These are phyloP conservation scores for Subacronicta megacephala DNA, from an alignment of 2,888 invertebrate species.

Conservation along the genomic window DNA sequence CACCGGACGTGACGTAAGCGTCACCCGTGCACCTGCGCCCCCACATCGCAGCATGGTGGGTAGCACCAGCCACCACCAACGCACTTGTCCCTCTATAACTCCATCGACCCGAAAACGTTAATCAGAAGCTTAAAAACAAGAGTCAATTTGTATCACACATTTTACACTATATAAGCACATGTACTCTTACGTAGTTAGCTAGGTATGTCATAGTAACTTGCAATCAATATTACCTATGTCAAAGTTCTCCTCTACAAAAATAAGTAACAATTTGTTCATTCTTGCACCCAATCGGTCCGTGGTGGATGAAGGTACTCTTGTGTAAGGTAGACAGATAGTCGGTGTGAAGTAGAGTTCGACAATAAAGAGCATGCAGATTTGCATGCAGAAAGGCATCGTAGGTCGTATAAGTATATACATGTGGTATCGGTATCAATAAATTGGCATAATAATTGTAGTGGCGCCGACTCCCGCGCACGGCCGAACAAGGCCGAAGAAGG, in stretches of 20 bases:
- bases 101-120: slow-evolving; percentile 17
- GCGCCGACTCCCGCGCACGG: slow-evolving; percentile 81
- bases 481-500: slow-evolving; percentile 77
- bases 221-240: background rate
- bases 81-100: slow-evolving; percentile 27
- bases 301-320: too few relatives aligned
- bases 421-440: slow-evolving; percentile 59
- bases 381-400: slow-evolving; percentile 30
- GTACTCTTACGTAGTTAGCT: too few relatives aligned
- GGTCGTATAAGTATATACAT: slow-evolving; percentile 37
- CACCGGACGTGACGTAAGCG: slow-evolving; percentile 81
- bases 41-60: slow-evolving; percentile 52
- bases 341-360: slow-evolving; percentile 9
- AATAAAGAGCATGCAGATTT: slow-evolving; percentile 33
- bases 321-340: background rate
- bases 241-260: too few relatives aligned
- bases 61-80: slow-evolving; percentile 36
- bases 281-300: too few relatives aligned
- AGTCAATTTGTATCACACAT: slow-evolving; percentile 2
- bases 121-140: slow-evolving; percentile 1
- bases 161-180: background rate
- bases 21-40: slow-evolving; percentile 75
- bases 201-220: background rate
- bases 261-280: too few relatives aligned
- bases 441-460: slow-evolving; percentile 73